Evolutionary conservation across 2,888 invertebrate genomes (phyloP).

Genomic region (Philopedon plagiatum): DNA sequence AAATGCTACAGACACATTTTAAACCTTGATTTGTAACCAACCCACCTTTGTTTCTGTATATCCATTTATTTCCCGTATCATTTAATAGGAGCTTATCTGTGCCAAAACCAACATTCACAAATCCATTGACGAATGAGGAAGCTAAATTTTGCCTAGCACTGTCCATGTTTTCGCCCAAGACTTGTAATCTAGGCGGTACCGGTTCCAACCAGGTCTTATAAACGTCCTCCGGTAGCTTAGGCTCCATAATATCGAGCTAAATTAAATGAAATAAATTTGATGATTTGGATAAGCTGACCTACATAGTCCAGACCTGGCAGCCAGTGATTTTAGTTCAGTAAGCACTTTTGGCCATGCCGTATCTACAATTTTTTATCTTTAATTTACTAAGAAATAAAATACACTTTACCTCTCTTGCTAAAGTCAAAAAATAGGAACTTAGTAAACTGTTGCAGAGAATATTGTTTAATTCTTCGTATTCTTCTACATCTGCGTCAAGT

Average conservation of each 20-base stretch:
- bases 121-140: constrained; percentile 98
- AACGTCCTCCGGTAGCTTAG: constrained; percentile 98
- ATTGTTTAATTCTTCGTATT: constrained; percentile 86
- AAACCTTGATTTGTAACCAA: too few relatives aligned
- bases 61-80: constrained; percentile 73
- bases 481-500: constrained; percentile 79
- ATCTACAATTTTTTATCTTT: too few relatives aligned
- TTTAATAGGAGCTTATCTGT: constrained; percentile 94
- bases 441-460: constrained; percentile 96
- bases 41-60: constrained; percentile 52
- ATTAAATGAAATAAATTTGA: neutral
- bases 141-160: constrained; percentile 97
- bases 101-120: constrained; percentile 98
- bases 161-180: constrained; percentile 82
- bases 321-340: too few relatives aligned
- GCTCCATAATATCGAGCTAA: constrained; percentile 97
- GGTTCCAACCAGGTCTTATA: constrained; percentile 97
- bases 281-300: too few relatives aligned
- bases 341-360: too few relatives aligned
- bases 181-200: constrained; percentile 77
- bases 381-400: too few relatives aligned
- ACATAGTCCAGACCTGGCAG: too few relatives aligned
- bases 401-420: constrained; percentile 86
- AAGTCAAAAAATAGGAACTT: constrained; percentile 91
- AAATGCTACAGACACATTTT: too few relatives aligned